Conservation (phyloP, 2,113 vertebrate species). For the Corythaeola cristata region DNA sequence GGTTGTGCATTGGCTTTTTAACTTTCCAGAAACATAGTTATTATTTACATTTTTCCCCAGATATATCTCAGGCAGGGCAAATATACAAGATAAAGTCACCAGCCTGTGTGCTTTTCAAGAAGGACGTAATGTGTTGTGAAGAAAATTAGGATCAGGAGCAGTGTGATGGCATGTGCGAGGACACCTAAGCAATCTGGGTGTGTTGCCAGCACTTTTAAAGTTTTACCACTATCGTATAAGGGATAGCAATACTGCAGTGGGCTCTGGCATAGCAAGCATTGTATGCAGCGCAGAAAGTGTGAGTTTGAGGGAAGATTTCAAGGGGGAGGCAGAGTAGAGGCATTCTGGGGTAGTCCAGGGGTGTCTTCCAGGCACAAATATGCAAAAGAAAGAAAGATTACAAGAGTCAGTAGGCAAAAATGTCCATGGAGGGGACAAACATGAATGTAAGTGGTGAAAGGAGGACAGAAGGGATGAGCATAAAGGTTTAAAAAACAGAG, state of each 20-base stretch:
- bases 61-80: not conserved
- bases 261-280: not conserved
- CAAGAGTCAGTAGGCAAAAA: not conserved
- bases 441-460: not conserved
- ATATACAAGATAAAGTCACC: not conserved
- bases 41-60: not conserved
- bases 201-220: not conserved
- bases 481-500: not conserved
- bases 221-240: not conserved
- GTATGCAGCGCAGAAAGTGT: not conserved
- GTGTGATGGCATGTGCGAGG: not conserved
- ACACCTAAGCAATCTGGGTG: not conserved
- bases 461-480: not conserved
- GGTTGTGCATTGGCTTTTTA: not conserved
- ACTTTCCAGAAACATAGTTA: not conserved
- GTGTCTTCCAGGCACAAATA: not conserved
- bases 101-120: not conserved
- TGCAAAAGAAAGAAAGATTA: not conserved
- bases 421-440: not conserved
- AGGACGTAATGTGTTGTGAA: not conserved
- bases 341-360: not conserved
- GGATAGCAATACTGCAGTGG: not conserved
- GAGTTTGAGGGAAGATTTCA: not conserved
- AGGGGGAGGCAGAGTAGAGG: not conserved
- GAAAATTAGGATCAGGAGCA: not conserved